Evolutionary conservation across 2,113 vertebrate genomes (phyloP), one percentile per base, ranked within the genome.

Genomic region (Petaurus breviceps): DNA sequence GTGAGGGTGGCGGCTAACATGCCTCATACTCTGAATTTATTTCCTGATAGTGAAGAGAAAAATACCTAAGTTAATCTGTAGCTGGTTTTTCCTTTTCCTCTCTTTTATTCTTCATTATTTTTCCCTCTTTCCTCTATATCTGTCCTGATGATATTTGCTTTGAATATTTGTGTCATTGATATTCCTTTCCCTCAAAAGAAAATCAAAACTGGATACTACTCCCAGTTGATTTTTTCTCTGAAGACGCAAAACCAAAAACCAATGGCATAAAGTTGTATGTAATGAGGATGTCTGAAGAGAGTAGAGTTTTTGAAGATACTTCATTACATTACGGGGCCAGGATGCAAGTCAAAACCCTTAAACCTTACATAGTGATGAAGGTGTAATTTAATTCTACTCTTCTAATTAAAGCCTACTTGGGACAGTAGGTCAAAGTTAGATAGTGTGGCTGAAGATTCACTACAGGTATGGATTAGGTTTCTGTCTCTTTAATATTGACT

Each of bases 281-380:
- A 94, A 91, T 92, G 92, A 91, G 52, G 89, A 37, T 37, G 53
- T 31, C 53, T 51, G 28, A 92, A 53, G 37, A 77, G 46, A 61
- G 47, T 94, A 90, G 92, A 16, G 89, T 93, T 24, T 97, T 92
- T 93, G 93, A 94, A 97, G 93, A 77, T 4, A 22, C 93, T 91
- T 49, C 0, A 7, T 91, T 55, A 90, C 77, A 25, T 95, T n/a
- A 46, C 0, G 24, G 0, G 24, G 94, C 52, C 92, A 95, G 93
- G 57, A n/a, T 49, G 25, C 25, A 90, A 31, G 31, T 90, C 53
- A 54, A 93, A 57, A 94, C 14, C 84, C 68, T 47, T 43, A 47
- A 0, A 0, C n/a, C 90, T 37, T 24, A 49, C 51, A 2, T n/a
- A 31, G 57, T 23, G 61, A 26, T 2, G 12, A 10, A 3, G 24